phyloP scores from a whole-genome alignment of 2,113 vertebrate genomes.

The Zosterops japonicus region DNA sequence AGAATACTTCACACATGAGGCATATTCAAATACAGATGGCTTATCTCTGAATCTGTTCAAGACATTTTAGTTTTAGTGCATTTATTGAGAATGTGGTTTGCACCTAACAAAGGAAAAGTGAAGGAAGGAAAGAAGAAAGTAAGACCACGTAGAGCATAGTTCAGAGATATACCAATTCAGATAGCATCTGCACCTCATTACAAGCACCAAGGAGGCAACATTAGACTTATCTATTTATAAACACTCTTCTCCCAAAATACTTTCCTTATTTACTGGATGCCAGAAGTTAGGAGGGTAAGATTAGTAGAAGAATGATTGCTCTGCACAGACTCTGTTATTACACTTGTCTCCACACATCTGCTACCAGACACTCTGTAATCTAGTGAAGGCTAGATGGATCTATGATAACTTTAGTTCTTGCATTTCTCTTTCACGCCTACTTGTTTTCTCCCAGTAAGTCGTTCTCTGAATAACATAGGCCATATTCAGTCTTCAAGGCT shows the following conservation, averaged over 20 bases:
- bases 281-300: constrained; percentile 19
- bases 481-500: not conserved
- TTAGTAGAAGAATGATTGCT: constrained; percentile 42
- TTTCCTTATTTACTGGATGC: not conserved
- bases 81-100: not conserved
- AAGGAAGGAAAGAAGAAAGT: not conserved
- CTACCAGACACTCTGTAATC: constrained; percentile 50
- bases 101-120: not conserved
- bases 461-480: not conserved
- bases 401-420: constrained; percentile 29
- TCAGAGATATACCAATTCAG: not conserved
- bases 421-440: constrained; percentile 43
- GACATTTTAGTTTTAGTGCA: not conserved
- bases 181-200: not conserved
- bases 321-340: constrained; percentile 58
- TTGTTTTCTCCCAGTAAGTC: not conserved
- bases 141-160: not conserved
- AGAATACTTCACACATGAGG: not conserved
- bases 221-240: constrained; percentile 22
- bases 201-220: not conserved
- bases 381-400: constrained; percentile 22
- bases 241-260: not conserved
- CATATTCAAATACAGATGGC: not conserved
- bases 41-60: not conserved
- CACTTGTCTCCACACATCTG: constrained; percentile 37